phyloP scores from a whole-genome alignment of 2,888 invertebrate species.

The Lepetodrilus schrolli region DNA sequence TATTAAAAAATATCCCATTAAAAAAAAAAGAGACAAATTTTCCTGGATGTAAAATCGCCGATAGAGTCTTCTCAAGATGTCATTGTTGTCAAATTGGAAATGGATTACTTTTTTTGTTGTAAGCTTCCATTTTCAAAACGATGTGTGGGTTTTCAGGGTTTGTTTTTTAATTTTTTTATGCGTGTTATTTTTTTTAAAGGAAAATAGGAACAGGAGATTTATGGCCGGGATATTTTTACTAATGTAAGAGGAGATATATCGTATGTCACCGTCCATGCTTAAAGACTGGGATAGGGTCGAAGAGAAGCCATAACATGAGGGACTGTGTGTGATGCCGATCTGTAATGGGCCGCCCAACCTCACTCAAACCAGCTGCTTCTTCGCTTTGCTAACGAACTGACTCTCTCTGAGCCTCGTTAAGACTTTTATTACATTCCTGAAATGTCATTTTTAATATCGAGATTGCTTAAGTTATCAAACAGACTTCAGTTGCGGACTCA shows the following conservation, averaged over 20 bases:
- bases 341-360: neutral
- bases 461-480: conserved; percentile 1
- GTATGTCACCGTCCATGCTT: neutral
- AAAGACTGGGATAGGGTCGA: neutral
- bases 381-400: conserved; percentile 15
- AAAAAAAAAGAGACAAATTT: too few relatives aligned
- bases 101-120: too few relatives aligned
- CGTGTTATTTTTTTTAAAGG: too few relatives aligned
- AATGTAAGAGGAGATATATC: conserved; percentile 3
- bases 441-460: conserved; percentile 24
- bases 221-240: neutral
- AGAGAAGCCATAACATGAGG: neutral
- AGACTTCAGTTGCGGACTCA: too few relatives aligned
- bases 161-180: too few relatives aligned
- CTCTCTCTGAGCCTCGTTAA: neutral
- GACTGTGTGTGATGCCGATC: conserved; percentile 7
- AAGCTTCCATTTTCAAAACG: too few relatives aligned
- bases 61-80: too few relatives aligned
- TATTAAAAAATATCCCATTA: too few relatives aligned
- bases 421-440: conserved; percentile 19
- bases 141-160: too few relatives aligned
- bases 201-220: too few relatives aligned
- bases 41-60: too few relatives aligned
- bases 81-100: too few relatives aligned
- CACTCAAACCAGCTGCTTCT: neutral